These are phyloP conservation scores for Drosophila robusta DNA, from an alignment of 2,888 invertebrate species.

Conservation along the genomic window DNA sequence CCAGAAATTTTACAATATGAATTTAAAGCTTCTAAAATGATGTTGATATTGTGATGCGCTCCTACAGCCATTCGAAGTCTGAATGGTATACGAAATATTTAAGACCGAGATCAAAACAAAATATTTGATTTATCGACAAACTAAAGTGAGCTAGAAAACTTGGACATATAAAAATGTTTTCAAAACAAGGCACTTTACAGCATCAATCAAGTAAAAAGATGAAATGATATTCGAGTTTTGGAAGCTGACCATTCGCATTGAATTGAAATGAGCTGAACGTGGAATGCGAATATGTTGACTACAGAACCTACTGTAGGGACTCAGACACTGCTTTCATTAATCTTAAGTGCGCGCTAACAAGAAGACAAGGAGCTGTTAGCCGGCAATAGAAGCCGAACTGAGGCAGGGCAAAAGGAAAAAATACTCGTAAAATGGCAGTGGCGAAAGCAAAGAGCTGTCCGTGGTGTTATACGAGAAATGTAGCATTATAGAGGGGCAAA, in stretches of 20 bases:
- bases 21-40: constrained; percentile 1
- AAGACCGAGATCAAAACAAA: too few species aligned
- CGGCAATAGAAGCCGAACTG: constrained; percentile 33
- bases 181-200: too few species aligned
- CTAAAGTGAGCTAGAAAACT: too few species aligned
- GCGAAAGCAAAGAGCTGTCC: constrained; percentile 57
- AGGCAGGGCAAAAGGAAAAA: constrained; percentile 17
- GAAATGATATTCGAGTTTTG: too few species aligned
- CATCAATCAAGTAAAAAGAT: too few species aligned
- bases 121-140: too few species aligned
- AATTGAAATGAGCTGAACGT: neutral
- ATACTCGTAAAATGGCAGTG: constrained; percentile 35
- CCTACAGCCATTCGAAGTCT: neutral
- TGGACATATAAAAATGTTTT: too few species aligned
- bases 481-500: constrained; percentile 64
- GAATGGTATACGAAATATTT: too few species aligned
- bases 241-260: too few species aligned
- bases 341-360: constrained; percentile 10
- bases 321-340: constrained; percentile 24
- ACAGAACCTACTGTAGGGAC: constrained; percentile 7
- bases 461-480: constrained; percentile 50
- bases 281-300: neutral
- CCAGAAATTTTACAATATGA: constrained; percentile 28
- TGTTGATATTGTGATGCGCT: neutral
- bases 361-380: constrained; percentile 27